Evolutionary conservation across 2,113 vertebrate species (phyloP).

Genomic region (Dasyprocta punctata): DNA sequence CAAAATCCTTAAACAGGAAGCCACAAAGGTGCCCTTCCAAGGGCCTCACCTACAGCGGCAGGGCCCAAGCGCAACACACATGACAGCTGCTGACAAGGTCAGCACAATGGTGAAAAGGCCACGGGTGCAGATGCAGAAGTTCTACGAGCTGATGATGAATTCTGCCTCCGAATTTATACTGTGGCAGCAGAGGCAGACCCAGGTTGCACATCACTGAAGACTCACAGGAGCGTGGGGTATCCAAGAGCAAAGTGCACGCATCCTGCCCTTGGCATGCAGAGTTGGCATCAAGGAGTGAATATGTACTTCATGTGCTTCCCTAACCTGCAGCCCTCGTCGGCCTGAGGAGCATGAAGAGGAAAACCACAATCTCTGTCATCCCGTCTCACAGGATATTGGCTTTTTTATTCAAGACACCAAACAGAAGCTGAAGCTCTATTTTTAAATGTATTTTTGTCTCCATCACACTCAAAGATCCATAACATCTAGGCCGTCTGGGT

Average conservation of each 20-base stretch:
- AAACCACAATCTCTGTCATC: not conserved
- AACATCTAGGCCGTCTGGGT: not conserved
- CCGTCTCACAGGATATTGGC: not conserved
- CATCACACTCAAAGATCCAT: not conserved
- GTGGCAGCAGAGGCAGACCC: not conserved
- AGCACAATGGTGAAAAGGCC: accelerated
- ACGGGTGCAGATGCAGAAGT: accelerated
- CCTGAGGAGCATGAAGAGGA: not conserved
- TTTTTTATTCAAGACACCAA: not conserved
- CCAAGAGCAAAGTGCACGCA: not conserved
- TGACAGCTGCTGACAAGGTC: not conserved
- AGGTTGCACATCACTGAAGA: not conserved
- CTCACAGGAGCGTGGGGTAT: not conserved
- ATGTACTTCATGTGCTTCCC: too few relatives aligned
- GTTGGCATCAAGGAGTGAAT: not conserved
- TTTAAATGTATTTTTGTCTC: not conserved
- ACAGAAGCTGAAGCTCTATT: not conserved
- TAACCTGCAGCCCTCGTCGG: too few relatives aligned
- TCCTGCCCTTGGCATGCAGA: not conserved
- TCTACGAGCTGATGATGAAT: not conserved
- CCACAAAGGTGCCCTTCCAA: not conserved
- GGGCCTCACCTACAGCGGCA: not conserved
- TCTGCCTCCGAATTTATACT: not conserved
- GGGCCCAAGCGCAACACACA: not conserved
- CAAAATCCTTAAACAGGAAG: not conserved